These are phyloP conservation scores for Microctenopoma lineatum DNA, from an alignment of 2,797 vertebrate species.

Conservation along the genomic window DNA sequence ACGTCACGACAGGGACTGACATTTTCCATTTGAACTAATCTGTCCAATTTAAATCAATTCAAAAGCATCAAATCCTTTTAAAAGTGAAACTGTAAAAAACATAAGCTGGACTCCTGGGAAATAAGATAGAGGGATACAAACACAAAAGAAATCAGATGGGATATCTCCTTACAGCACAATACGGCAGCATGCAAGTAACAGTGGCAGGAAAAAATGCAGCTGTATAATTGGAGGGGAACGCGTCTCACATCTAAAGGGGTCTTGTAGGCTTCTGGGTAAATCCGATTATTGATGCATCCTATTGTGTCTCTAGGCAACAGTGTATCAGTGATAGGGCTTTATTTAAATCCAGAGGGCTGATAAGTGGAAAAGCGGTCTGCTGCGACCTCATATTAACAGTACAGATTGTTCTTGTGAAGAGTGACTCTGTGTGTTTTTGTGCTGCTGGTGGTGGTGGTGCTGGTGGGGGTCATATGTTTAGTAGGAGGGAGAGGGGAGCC, in stretches of 20 bases:
- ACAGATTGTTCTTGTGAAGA: constrained; percentile 75
- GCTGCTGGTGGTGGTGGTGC: background rate
- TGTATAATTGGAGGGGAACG: constrained; percentile 22
- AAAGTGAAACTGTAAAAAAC: constrained; percentile 19
- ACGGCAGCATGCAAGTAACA: background rate
- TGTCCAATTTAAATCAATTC: constrained; percentile 17
- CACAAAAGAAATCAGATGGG: constrained; percentile 6
- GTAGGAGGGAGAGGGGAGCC: constrained; percentile 44
- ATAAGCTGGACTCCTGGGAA: constrained; percentile 30
- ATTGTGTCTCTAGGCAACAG: constrained; percentile 78
- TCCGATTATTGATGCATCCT: constrained; percentile 63
- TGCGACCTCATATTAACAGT: constrained; percentile 69
- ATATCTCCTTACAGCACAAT: constrained; percentile 30
- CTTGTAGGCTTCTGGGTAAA: constrained; percentile 50
- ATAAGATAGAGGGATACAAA: constrained; percentile 9
- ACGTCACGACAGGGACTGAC: background rate
- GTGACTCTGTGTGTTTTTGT: constrained; percentile 44
- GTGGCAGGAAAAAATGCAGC: constrained; percentile 33
- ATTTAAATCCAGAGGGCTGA: constrained; percentile 78
- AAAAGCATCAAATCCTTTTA: constrained; percentile 28
- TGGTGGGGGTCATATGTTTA: constrained; percentile 42
- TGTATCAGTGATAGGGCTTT: constrained; percentile 67
- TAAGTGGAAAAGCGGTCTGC: constrained; percentile 68
- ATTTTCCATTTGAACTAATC: constrained; percentile 31
- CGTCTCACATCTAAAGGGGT: constrained; percentile 39